phyloP scores from a whole-genome alignment of 1,140 invertebrate species.

The Orussus abietinus region DNA sequence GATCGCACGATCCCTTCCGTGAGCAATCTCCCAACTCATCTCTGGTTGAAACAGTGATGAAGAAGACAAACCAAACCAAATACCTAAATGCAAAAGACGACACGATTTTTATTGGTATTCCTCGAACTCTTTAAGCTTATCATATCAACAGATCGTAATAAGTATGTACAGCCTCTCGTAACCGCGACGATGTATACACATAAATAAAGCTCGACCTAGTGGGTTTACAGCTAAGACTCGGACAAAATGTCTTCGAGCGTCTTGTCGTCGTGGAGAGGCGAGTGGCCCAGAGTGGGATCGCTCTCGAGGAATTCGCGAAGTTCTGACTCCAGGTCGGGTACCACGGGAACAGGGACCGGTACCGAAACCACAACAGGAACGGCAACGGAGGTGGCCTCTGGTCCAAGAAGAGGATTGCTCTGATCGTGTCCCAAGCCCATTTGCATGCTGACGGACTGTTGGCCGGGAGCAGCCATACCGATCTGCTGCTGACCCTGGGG shows the following conservation, averaged over 20 bases:
- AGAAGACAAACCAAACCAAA: not conserved
- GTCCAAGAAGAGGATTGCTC: constrained; percentile 26
- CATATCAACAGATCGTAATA: not conserved
- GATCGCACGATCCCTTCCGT: too few species aligned
- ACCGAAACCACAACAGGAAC: too few species aligned
- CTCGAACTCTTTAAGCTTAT: not conserved
- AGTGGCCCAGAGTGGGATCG: constrained; percentile 58
- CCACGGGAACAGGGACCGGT: too few species aligned
- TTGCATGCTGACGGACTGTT: constrained; percentile 41
- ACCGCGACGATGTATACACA: not conserved
- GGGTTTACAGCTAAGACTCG: constrained; percentile 51
- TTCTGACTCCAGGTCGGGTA: constrained; percentile 64
- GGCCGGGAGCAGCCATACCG: constrained; percentile 26
- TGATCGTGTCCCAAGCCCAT: constrained; percentile 40
- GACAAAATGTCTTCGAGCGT: constrained; percentile 63
- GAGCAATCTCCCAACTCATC: not conserved
- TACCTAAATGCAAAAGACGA: not conserved
- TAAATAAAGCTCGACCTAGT: not conserved
- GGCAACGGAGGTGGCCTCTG: constrained; percentile 35
- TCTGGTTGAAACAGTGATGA: not conserved
- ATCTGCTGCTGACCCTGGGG: constrained; percentile 29
- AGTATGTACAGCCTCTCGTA: not conserved
- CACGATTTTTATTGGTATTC: not conserved
- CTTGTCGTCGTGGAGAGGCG: constrained; percentile 61
- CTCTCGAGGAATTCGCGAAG: constrained; percentile 68